Percentiles rank a stretch among this genome's conserved stretches.
These are phyloP conservation scores for Heliornis fulica DNA, from an alignment of 2,113 vertebrate genomes.

Conservation along the genomic window DNA sequence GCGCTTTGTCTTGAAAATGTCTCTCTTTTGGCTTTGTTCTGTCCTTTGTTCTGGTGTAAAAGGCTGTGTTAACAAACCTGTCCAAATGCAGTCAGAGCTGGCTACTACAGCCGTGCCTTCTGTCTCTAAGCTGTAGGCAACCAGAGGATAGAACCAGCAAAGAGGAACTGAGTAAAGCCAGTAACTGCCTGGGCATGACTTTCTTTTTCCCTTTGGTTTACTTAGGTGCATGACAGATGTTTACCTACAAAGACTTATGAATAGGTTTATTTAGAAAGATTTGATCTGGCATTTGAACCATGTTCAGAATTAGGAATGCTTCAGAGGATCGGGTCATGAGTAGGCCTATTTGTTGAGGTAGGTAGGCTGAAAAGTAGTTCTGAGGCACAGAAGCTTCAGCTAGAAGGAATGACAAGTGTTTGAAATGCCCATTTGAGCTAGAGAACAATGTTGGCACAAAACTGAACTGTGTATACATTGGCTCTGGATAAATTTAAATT, in stretches of 20 bases:
- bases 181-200: background rate
- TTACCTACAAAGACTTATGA: constrained; percentile 14
- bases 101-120: background rate
- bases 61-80: background rate
- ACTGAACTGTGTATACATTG: background rate
- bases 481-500: background rate
- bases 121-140: background rate
- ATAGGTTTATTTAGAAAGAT: constrained; percentile 34
- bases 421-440: background rate
- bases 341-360: background rate
- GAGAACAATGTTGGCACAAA: background rate
- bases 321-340: constrained; percentile 8
- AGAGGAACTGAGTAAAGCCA: background rate
- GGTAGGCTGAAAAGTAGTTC: background rate
- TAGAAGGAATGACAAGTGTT: background rate
- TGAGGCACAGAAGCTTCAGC: background rate
- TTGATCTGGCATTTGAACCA: constrained; percentile 21
- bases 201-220: background rate
- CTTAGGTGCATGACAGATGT: background rate
- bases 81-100: background rate
- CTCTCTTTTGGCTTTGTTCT: background rate
- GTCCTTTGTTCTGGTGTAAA: too few relatives aligned
- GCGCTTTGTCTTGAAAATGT: background rate
- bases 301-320: background rate
- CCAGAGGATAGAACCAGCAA: background rate